Evolutionary conservation across 2,888 invertebrate species (phyloP).

Genomic region (Dascillus cervinus): DNA sequence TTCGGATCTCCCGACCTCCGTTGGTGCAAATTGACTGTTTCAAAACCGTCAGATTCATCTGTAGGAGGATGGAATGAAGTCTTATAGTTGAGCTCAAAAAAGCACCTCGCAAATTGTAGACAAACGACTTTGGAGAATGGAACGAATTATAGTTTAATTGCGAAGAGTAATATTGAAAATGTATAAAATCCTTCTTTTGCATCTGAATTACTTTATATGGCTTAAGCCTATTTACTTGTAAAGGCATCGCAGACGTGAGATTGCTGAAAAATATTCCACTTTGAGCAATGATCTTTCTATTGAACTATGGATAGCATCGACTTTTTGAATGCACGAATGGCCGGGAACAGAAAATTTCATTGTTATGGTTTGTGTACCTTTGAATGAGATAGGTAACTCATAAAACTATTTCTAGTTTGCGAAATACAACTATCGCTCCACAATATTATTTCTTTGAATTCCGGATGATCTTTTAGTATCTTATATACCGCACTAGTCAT

Average conservation of each 20-base stretch:
- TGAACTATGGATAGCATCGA: conserved; percentile 14
- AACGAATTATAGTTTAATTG: too few relatives aligned
- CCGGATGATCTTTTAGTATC: conserved; percentile 20
- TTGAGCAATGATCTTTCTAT: conserved; percentile 14
- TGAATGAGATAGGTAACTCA: conserved; percentile 13
- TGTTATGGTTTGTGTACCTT: conserved; percentile 12
- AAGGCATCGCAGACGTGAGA: conserved; percentile 5
- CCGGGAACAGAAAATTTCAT: conserved; percentile 22
- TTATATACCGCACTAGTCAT: conserved; percentile 20
- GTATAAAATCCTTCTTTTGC: neutral
- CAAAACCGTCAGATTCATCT: too few relatives aligned
- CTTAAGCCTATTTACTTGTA: conserved; percentile 5
- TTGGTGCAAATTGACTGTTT: too few relatives aligned
- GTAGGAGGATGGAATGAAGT: too few relatives aligned
- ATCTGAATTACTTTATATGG: conserved; percentile 3
- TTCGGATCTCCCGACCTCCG: too few relatives aligned
- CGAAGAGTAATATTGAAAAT: too few relatives aligned
- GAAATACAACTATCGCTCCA: conserved; percentile 20
- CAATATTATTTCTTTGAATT: conserved; percentile 12
- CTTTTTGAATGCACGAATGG: conserved; percentile 20
- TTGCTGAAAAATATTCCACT: conserved; percentile 10
- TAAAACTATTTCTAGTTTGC: conserved; percentile 19
- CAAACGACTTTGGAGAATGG: conserved; percentile 3
- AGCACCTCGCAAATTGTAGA: conserved; percentile 1
- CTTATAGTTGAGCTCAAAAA: too few relatives aligned